Conservation (phyloP, 2,888 invertebrate genomes). For the Cephus nigrinus region DNA sequence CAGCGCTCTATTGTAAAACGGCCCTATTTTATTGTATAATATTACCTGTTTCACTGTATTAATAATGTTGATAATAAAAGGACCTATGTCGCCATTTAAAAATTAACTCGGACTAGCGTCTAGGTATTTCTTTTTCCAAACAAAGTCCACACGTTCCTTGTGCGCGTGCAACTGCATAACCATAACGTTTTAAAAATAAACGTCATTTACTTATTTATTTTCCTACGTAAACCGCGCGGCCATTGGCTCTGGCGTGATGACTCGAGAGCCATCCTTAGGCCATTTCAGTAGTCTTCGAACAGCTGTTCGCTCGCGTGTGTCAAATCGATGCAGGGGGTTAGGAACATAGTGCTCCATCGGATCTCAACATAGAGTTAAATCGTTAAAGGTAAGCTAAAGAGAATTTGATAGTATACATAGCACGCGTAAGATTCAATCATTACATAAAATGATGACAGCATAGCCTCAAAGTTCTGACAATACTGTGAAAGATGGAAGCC, state of each 20-base stretch:
- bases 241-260: neutral
- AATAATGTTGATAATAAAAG: slow-evolving; percentile 61
- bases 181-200: slow-evolving; percentile 1
- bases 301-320: slow-evolving; percentile 55
- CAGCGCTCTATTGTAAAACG: slow-evolving; percentile 50
- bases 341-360: slow-evolving; percentile 5
- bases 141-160: neutral
- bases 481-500: neutral
- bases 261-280: neutral
- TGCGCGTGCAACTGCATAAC: neutral
- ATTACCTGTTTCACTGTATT: slow-evolving; percentile 59
- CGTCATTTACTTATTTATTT: neutral
- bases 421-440: neutral
- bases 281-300: slow-evolving; percentile 28
- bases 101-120: neutral
- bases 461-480: neutral
- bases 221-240: neutral
- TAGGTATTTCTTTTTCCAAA: neutral
- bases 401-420: neutral
- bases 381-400: neutral
- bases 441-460: neutral
- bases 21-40: slow-evolving; percentile 61
- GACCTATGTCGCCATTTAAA: slow-evolving; percentile 18
- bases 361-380: neutral
- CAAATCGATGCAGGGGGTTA: slow-evolving; percentile 58